These are phyloP conservation scores for Oenanthe melanoleuca DNA, from an alignment of 2,113 vertebrate species.

Conservation along the genomic window DNA sequence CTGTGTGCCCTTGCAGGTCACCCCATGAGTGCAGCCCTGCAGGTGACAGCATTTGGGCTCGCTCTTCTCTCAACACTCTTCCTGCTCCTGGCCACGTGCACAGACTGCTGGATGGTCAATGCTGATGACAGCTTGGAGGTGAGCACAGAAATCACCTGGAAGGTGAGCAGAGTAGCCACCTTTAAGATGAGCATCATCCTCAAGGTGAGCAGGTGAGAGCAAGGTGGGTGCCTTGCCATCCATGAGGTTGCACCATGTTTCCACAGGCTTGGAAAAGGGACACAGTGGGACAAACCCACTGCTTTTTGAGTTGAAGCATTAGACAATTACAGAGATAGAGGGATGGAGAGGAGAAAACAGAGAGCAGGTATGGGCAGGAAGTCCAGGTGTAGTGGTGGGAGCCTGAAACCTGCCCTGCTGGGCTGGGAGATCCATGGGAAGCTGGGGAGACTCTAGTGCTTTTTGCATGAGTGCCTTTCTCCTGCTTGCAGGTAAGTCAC, in stretches of 20 bases:
- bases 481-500: conserved; percentile 71
- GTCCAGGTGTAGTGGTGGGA: neutral
- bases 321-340: neutral
- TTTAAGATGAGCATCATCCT: neutral
- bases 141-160: neutral
- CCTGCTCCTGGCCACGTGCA: conserved; percentile 74
- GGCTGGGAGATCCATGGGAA: neutral
- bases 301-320: neutral
- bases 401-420: neutral
- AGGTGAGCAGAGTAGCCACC: neutral
- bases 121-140: conserved; percentile 79
- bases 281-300: neutral
- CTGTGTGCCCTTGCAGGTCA: neutral
- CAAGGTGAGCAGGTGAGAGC: neutral
- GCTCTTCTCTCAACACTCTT: conserved; percentile 70
- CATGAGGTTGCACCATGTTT: neutral
- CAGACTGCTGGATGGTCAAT: conserved; percentile 80
- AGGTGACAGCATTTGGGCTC: conserved; percentile 47
- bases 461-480: neutral
- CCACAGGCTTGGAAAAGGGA: neutral
- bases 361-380: neutral
- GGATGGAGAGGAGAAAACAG: neutral
- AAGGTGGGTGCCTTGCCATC: neutral
- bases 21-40: conserved; percentile 53
- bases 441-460: neutral